Base-by-base conservation (phyloP, 1,140 invertebrate species). In the Megathymus violae region DNA sequence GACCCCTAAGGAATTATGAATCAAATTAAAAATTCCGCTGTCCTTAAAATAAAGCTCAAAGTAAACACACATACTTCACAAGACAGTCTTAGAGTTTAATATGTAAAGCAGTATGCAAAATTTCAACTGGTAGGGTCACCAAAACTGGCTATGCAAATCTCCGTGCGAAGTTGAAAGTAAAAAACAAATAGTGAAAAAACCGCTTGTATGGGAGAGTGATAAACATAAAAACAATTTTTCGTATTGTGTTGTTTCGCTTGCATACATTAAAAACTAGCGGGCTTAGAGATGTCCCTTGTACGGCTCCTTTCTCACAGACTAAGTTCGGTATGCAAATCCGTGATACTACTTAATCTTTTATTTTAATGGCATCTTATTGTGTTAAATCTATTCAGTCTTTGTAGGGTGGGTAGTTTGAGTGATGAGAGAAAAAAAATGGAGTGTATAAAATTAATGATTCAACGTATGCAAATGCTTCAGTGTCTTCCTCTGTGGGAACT, bases 161-260 rank as follows among this genome's bases (percentile, higher is more conserved):
- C 72, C 88, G 86, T 91, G 88, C 84, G 88, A 91, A 88, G 82
- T 78, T 74, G 69, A 78, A 74, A 69, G 75, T 78, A 75, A 88
- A 87, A 91, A 89, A 91, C 86, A 91, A 91, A 91, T 86, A 88
- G 70, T 71, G 62, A 80, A 89, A 88, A 90, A 87, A 82, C 85
- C 82, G 76, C 77, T 72, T 85, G 74, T 85, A 83, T 88, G 72
- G 73, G 73, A 74, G 83, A 79, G 79, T 85, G 85, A 86, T 86
- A 83, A 88, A 86, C 78, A 86, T 74, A 86, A 87, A 83, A 86
- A 85, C 84, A 82, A 81, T 82, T 88, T 85, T 22, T 87, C 79
- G 67, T 61, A 81, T 87, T 87, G 82, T 85, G 74, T 80, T 71
- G 62, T 59, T 62, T 60, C 62, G 60, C 44, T 60, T 81, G 81